Conservation (phyloP, 2,797 vertebrate genomes). For the Eulemur rubriventer region DNA sequence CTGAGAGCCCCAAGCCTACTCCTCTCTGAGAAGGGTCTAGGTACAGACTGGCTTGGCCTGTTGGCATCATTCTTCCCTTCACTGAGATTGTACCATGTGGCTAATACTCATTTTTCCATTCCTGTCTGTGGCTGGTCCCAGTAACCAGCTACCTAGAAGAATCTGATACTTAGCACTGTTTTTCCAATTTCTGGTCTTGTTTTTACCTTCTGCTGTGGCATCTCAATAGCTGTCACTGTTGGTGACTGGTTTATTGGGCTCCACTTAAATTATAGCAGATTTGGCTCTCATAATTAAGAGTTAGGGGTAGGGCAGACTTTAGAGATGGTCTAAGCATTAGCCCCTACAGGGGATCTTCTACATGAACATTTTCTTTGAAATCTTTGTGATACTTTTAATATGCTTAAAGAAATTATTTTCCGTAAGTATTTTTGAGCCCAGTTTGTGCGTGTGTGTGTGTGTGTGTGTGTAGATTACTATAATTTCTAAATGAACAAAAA, state of each 20-base stretch:
- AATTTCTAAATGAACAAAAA: background rate
- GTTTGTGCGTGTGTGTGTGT: background rate
- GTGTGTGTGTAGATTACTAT: background rate
- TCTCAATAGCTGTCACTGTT: background rate
- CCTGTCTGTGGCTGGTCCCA: background rate
- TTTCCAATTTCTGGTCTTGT: background rate
- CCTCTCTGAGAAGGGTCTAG: background rate
- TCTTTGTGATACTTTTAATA: background rate
- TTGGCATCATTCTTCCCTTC: background rate
- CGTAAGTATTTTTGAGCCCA: background rate
- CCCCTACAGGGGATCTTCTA: background rate
- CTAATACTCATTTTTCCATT: background rate
- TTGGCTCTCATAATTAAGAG: background rate
- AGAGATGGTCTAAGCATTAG: background rate
- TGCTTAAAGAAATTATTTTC: slow-evolving; percentile 7
- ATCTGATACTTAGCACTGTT: background rate
- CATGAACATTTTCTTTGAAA: background rate
- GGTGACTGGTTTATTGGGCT: background rate
- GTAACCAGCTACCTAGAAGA: background rate
- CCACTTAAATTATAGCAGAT: background rate
- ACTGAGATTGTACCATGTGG: background rate
- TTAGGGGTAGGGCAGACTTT: background rate
- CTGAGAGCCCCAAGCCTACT: background rate
- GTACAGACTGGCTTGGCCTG: background rate
- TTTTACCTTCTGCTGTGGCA: background rate